Percentiles rank a stretch among this genome's conserved stretches.
Conservation (phyloP, 2,888 invertebrate genomes). For the Orchesella flavescens region DNA sequence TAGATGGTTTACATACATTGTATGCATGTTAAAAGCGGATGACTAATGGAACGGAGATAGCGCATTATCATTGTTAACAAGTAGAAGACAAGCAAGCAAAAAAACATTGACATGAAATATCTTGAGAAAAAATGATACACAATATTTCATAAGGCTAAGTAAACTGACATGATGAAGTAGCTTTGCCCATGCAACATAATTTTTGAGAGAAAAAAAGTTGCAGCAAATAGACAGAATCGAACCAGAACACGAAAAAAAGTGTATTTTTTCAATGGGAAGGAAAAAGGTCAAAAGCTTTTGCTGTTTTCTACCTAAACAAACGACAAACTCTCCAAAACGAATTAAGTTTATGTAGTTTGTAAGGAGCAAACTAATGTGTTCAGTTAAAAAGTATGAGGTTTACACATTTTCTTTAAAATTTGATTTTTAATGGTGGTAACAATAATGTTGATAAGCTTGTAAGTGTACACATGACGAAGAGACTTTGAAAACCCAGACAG, state of each 20-base stretch:
- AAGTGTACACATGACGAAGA: background rate
- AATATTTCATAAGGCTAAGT: constrained; percentile 56
- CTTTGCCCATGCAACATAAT: constrained; percentile 49
- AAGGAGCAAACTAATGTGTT: background rate
- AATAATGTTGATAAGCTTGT: constrained; percentile 5
- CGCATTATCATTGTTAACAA: constrained; percentile 52
- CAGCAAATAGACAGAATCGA: constrained; percentile 20
- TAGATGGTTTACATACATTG: too few relatives aligned
- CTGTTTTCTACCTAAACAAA: too few relatives aligned
- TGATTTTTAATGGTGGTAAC: background rate
- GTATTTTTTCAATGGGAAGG: constrained; percentile 2
- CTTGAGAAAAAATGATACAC: constrained; percentile 54
- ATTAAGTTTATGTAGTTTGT: background rate
- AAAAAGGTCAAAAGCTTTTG: constrained; percentile 5
- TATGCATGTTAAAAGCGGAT: too few relatives aligned
- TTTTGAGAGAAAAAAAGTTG: constrained; percentile 33
- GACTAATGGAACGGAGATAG: constrained; percentile 37
- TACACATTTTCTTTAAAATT: background rate
- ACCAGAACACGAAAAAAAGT: constrained; percentile 20
- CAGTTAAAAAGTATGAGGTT: background rate
- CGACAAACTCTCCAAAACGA: background rate
- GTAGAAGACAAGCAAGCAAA: constrained; percentile 47
- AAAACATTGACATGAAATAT: constrained; percentile 54
- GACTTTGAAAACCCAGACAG: too few relatives aligned
- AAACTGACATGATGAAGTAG: constrained; percentile 57